These are phyloP conservation scores for Apis cerana DNA, from an alignment of 1,140 invertebrate genomes.

Conservation along the genomic window DNA sequence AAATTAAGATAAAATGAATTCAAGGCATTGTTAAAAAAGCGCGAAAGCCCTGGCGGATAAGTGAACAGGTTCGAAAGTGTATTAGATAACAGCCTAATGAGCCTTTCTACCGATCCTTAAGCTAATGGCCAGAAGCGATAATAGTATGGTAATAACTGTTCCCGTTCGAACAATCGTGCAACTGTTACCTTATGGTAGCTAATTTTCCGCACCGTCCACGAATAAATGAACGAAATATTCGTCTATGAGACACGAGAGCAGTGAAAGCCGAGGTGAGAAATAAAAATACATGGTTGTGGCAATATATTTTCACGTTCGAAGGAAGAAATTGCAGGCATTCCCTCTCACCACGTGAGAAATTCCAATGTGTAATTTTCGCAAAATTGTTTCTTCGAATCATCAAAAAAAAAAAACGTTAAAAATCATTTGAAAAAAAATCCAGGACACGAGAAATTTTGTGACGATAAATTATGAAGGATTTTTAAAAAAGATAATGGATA, in stretches of 20 bases:
- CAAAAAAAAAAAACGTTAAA: no score
- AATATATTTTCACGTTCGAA: neutral
- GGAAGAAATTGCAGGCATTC: neutral
- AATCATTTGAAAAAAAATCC: neutral
- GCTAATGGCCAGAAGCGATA: constrained; percentile 57
- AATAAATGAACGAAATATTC: neutral
- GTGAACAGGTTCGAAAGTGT: constrained; percentile 33
- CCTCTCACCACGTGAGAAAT: neutral
- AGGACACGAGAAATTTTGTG: neutral
- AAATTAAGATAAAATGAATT: neutral
- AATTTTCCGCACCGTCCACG: constrained; percentile 39
- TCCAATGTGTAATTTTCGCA: neutral
- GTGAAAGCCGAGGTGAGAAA: constrained; percentile 9
- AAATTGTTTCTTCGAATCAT: neutral
- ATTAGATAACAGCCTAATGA: constrained; percentile 53
- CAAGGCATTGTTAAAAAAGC: neutral
- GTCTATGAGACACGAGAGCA: neutral
- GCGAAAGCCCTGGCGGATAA: constrained; percentile 36
- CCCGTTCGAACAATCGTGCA: constrained; percentile 14
- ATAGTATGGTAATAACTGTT: constrained; percentile 51
- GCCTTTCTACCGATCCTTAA: constrained; percentile 26
- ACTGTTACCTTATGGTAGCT: constrained; percentile 14
- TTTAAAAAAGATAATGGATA: no score
- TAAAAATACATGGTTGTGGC: neutral
- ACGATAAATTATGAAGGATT: no score